Evolutionary conservation across 2,797 vertebrate genomes (phyloP), one percentile per base, ranked within the genome.

Genomic region (Cheirogaleus major): DNA sequence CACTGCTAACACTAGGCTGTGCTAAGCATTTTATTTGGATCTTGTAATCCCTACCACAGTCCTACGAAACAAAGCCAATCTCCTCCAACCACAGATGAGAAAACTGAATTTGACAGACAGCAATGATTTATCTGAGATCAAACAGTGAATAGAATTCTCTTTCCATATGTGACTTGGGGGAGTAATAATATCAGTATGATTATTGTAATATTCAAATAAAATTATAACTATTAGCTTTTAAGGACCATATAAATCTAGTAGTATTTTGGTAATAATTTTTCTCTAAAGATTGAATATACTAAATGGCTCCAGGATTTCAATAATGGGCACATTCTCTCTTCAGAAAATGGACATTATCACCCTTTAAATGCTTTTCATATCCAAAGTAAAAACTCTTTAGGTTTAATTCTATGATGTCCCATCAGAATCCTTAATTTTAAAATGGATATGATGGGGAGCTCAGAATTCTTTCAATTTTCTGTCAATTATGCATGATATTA

Each of bases 391-490:
- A 96, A n/a, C 7, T 93, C n/a, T 41, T n/a, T 41, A 57, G 30
- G 3, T 8, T 88, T 93, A 82, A 84, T 86, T 93, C 11, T 27
- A 69, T 94, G 41, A 93, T 81, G 3, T 82, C 55, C 32, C n/a
- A 72, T 43, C 48, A 96, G 22, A 93, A 61, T 2, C 12, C 30
- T 96, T 88, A 84, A 95, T 85, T 92, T 89, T 41, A 96, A 97
- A 84, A 76, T 84, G 57, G 89, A 35, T 81, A 50, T 86, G 75
- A 89, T 70, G 70, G 65, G 27, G 35, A 67, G 7, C 78, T 90
- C 87, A 97, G 75, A 94, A 90, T 86, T 92, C 30, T 93, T 96
- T 81, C 87, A 93, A 95, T 96, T 93, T 95, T 86, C 61, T 1
- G 18, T 95, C 94, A 97, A 79, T 97, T 96, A 89, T 50, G 20